phyloP scores from a whole-genome alignment of 2,113 vertebrate genomes.

The Ornithorhynchus anatinus region DNA sequence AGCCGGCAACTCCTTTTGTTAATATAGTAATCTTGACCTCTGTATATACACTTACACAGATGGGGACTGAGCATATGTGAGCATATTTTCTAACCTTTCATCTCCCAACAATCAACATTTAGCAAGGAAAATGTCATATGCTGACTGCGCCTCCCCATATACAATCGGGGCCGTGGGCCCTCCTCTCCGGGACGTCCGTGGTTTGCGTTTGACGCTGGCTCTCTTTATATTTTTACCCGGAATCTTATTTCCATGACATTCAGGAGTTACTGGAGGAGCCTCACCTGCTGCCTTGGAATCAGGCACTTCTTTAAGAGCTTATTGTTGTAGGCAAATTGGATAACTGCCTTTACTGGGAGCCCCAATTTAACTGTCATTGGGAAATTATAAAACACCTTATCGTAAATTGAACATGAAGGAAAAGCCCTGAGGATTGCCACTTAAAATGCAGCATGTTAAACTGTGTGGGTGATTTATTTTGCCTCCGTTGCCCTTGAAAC shows the following conservation, averaged over 20 bases:
- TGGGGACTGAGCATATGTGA: background rate
- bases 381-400: conserved; percentile 52
- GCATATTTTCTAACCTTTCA: conserved; percentile 53
- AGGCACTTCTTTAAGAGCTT: conserved; percentile 41
- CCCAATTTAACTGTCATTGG: conserved; percentile 44
- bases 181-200: conserved; percentile 1
- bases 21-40: conserved; percentile 39
- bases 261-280: background rate
- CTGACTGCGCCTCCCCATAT: conserved; percentile 28
- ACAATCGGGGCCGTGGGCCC: conserved; percentile 34
- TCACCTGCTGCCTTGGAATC: conserved; percentile 22
- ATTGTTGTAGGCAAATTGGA: conserved; percentile 33
- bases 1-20: conserved; percentile 55
- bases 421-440: conserved; percentile 34
- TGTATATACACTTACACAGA: conserved; percentile 18
- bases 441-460: conserved; percentile 41
- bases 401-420: conserved; percentile 45
- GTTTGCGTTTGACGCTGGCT: too few species aligned
- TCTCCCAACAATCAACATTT: conserved; percentile 57
- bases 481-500: conserved; percentile 19
- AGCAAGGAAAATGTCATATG: conserved; percentile 50
- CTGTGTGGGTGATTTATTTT: conserved; percentile 31
- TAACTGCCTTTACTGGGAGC: conserved; percentile 24
- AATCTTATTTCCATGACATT: conserved; percentile 7
- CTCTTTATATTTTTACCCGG: background rate